Evolutionary conservation across 1,140 invertebrate genomes (phyloP), one percentile per base, ranked within the genome.

Genomic region (Zaprionus gabonicus): DNA sequence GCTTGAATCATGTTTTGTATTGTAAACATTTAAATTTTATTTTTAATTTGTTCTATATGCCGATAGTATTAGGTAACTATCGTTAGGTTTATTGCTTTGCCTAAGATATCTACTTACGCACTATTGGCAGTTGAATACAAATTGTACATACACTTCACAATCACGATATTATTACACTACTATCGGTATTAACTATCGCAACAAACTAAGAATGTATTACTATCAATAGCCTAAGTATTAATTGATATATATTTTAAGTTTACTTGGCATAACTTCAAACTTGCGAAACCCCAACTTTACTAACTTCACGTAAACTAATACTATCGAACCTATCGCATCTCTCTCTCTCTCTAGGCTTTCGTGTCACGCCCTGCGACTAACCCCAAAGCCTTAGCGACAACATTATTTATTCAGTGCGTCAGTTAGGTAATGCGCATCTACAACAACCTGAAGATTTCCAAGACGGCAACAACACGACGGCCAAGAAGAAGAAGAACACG

Each of bases 381-480:
- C n/a, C 17, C 44, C 15, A 1, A 36, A 25, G 49, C 27, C 9
- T 59, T 36, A 9, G 53, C 31, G 51, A 46, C 62, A 36, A 49
- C 31, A 76, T 76, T 76, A 76, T 44, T 60, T 62, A 76, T 76
- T 76, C 74, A 72, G 57, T 62, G 62, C 60, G 68, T 64, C 62
- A 72, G 70, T 76, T 76, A 76, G 72, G 67, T 58, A 75, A 72
- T 72, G 70, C 41, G 41, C 41, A 56, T 76, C 74, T 66, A 71
- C 28, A 56, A n/a, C 74, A 66, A 51, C 17, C 67, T 51, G 1
- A 62, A 76, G 74, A 76, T 76, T 76, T 72, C 28, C 69, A 76
- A 76, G 73, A 53, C 59, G 51, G 44, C 53, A 63, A 23, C 60
- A 63, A 64, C 41, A 23, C 1, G 31, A 51, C 9, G 4, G 6